Percentiles rank a stretch among this genome's conserved stretches.
Evolutionary conservation across 2,888 invertebrate genomes (phyloP).

Genomic region (Altica lythri): DNA sequence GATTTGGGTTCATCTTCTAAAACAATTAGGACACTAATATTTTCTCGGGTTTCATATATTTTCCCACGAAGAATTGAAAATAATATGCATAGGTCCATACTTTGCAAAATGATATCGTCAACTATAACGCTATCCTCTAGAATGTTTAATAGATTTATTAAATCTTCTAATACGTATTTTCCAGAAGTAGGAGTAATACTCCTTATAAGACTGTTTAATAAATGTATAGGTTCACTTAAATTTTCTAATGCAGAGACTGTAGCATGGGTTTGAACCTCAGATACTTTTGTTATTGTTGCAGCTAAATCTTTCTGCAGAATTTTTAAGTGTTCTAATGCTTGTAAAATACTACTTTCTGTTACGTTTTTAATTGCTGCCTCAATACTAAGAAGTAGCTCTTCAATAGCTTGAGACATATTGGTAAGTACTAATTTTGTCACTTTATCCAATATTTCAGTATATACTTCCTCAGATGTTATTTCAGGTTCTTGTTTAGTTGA

Average conservation of each 20-base stretch:
- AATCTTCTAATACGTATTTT: slow-evolving; percentile 48
- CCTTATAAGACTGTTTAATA: slow-evolving; percentile 51
- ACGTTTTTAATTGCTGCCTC: slow-evolving; percentile 50
- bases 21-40: slow-evolving; percentile 48
- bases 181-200: slow-evolving; percentile 45
- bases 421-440: slow-evolving; percentile 53
- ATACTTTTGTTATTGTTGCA: slow-evolving; percentile 45
- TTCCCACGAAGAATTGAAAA: slow-evolving; percentile 48
- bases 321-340: slow-evolving; percentile 50
- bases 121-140: slow-evolving; percentile 51
- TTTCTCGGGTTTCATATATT: slow-evolving; percentile 49
- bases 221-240: slow-evolving; percentile 60
- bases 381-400: slow-evolving; percentile 52
- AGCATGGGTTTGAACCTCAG: slow-evolving; percentile 47
- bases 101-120: slow-evolving; percentile 45
- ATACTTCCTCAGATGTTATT: slow-evolving; percentile 46
- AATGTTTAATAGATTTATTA: slow-evolving; percentile 50
- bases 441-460: slow-evolving; percentile 55
- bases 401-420: slow-evolving; percentile 52
- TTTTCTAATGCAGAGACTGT: slow-evolving; percentile 58
- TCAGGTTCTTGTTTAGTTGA: slow-evolving; percentile 9
- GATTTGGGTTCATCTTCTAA: slow-evolving; percentile 33
- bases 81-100: slow-evolving; percentile 44
- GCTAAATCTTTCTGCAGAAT: slow-evolving; percentile 54
- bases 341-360: slow-evolving; percentile 47